Percentiles rank a stretch among this genome's conserved stretches.
These are phyloP conservation scores for Acridotheres tristis DNA, from an alignment of 2,797 vertebrate species.

Conservation along the genomic window DNA sequence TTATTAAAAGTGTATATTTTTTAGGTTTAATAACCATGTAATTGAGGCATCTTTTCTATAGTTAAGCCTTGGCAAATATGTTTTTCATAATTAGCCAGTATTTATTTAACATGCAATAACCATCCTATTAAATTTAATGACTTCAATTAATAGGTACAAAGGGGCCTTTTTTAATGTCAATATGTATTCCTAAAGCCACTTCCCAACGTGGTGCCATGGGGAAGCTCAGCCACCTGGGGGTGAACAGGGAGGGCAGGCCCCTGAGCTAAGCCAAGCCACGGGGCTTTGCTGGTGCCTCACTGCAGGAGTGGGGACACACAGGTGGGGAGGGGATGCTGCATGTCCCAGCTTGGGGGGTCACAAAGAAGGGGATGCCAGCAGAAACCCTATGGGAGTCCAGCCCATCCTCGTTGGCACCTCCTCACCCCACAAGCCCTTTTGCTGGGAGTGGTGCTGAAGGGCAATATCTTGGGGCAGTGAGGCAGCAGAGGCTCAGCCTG, in stretches of 20 bases:
- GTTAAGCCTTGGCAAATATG: conserved; percentile 76
- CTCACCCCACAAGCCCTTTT: not conserved
- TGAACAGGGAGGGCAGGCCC: not conserved
- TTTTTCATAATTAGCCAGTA: conserved; percentile 78
- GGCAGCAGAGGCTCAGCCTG: not conserved
- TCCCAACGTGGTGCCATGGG: accelerated
- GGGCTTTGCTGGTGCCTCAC: not conserved
- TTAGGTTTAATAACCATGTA: conserved; percentile 77
- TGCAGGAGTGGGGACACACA: accelerated
- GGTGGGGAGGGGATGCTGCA: accelerated
- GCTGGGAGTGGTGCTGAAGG: not conserved
- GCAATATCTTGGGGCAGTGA: not conserved
- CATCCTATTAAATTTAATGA: conserved; percentile 75
- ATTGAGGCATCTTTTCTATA: conserved; percentile 75
- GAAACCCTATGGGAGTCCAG: not conserved
- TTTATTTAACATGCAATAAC: conserved; percentile 78
- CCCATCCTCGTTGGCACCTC: not conserved
- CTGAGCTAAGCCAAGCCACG: accelerated
- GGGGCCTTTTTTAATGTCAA: conserved; percentile 51
- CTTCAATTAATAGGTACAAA: conserved; percentile 69
- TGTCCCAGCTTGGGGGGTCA: not conserved
- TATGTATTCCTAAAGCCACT: not conserved
- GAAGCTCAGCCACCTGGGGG: not conserved
- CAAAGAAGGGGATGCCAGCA: not conserved
- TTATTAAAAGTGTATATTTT: conserved; percentile 69